Evolutionary conservation across 2,888 invertebrate genomes (phyloP).

Genomic region (Catocala nupta): DNA sequence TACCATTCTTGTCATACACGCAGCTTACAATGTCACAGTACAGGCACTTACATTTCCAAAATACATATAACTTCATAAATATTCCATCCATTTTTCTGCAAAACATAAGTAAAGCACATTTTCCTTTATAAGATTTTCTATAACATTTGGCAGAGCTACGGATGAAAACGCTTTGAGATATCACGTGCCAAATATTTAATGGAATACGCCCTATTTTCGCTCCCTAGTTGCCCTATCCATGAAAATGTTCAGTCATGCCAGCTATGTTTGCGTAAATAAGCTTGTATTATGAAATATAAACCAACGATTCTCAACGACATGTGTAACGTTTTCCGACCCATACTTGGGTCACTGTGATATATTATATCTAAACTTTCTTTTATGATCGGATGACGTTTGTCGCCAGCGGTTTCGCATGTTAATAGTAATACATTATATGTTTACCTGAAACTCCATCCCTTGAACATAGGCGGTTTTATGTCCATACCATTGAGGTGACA

Average conservation of each 20-base stretch:
- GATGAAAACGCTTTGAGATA: background rate
- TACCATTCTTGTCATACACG: too few species aligned
- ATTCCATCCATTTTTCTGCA: background rate
- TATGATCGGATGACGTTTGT: too few species aligned
- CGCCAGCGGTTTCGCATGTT: too few species aligned
- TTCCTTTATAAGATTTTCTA: background rate
- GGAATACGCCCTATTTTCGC: background rate
- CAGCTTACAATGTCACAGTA: too few species aligned
- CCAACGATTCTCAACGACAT: too few species aligned
- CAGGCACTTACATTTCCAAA: background rate
- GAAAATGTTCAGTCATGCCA: background rate
- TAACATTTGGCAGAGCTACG: background rate
- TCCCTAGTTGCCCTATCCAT: background rate
- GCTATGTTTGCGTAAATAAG: background rate
- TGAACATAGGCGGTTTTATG: too few species aligned
- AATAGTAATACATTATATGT: too few species aligned
- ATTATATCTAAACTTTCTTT: too few species aligned
- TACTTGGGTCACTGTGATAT: too few species aligned
- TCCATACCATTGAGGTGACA: too few species aligned
- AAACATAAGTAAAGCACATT: background rate
- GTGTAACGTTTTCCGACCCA: too few species aligned
- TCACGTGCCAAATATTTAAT: slow-evolving; percentile 8
- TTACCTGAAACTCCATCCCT: too few species aligned
- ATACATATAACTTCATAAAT: background rate
- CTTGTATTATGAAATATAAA: background rate